Percentiles rank a stretch among this genome's conserved stretches.
Evolutionary conservation across 2,888 invertebrate genomes (phyloP).

Genomic region (Andrena flavipes): DNA sequence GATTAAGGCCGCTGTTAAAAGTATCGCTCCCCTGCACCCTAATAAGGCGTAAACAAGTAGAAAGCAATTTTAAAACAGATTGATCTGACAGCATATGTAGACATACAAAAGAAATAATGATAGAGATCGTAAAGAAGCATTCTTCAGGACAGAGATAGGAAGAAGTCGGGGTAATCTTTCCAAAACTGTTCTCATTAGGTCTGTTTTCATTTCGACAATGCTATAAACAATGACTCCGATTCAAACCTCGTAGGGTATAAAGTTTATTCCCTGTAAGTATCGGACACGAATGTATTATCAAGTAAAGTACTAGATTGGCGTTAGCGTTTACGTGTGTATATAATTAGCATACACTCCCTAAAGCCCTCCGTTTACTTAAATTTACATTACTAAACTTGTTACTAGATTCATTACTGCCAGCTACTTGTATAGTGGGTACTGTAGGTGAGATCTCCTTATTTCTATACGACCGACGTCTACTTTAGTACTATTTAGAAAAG

Average conservation of each 20-base stretch:
- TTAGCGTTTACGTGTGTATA: constrained; percentile 46
- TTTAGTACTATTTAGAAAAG: constrained; percentile 68
- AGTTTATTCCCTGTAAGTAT: constrained; percentile 30
- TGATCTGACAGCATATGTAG: constrained; percentile 48
- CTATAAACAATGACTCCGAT: constrained; percentile 59
- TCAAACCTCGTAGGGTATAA: constrained; percentile 69
- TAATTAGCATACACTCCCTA: constrained; percentile 49
- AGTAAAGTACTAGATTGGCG: constrained; percentile 37
- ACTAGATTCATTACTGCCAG: constrained; percentile 58
- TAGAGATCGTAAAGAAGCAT: constrained; percentile 62
- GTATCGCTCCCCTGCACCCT: constrained; percentile 53
- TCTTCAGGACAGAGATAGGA: constrained; percentile 73
- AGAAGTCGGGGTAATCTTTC: constrained; percentile 64
- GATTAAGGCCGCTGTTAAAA: constrained; percentile 40
- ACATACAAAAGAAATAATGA: constrained; percentile 55
- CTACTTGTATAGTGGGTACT: constrained; percentile 58
- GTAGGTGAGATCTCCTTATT: constrained; percentile 41
- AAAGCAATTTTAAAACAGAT: constrained; percentile 48
- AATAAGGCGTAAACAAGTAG: constrained; percentile 47
- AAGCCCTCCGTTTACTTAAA: constrained; percentile 54
- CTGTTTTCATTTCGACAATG: constrained; percentile 40
- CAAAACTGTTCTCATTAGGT: constrained; percentile 59
- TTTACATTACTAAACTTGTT: constrained; percentile 40
- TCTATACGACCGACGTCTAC: constrained; percentile 61
- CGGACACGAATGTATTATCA: constrained; percentile 4